phyloP scores from a whole-genome alignment of 2,888 invertebrate species.

The Rhynchonema sp. region DNA sequence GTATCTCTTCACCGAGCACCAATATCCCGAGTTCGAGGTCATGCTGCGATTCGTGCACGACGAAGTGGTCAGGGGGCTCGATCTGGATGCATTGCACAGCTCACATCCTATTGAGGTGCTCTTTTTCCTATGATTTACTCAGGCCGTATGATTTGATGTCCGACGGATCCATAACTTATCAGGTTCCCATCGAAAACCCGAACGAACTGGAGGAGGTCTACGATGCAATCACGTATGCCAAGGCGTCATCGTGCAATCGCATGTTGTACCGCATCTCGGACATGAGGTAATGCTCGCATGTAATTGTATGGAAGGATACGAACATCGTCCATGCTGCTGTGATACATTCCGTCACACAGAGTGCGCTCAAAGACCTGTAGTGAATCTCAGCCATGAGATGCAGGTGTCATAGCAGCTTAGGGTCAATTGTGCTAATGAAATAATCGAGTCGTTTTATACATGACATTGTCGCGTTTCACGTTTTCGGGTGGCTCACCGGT shows the following conservation, averaged over 20 bases:
- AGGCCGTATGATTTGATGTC: slow-evolving; percentile 46
- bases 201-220: slow-evolving; percentile 86
- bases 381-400: too few species aligned
- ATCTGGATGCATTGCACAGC: slow-evolving; percentile 54
- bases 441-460: too few species aligned
- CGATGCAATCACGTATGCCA: slow-evolving; percentile 82
- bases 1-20: slow-evolving; percentile 66
- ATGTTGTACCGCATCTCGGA: slow-evolving; percentile 83
- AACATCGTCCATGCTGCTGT: too few species aligned
- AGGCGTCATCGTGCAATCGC: slow-evolving; percentile 66
- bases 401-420: too few species aligned
- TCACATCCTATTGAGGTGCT: slow-evolving; percentile 91
- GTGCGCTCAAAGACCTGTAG: too few species aligned
- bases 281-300: slow-evolving; percentile 37
- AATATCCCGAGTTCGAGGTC: slow-evolving; percentile 80
- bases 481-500: too few species aligned
- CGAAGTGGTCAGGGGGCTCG: slow-evolving; percentile 54
- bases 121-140: too few species aligned
- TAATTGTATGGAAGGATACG: not conserved
- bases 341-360: too few species aligned
- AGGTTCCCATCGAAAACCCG: slow-evolving; percentile 59
- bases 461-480: too few species aligned
- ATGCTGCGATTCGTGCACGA: slow-evolving; percentile 89
- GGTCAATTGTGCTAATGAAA: too few species aligned
- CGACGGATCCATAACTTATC: not conserved